Conservation (phyloP, 1,140 invertebrate species). For the Gryon sp. region DNA sequence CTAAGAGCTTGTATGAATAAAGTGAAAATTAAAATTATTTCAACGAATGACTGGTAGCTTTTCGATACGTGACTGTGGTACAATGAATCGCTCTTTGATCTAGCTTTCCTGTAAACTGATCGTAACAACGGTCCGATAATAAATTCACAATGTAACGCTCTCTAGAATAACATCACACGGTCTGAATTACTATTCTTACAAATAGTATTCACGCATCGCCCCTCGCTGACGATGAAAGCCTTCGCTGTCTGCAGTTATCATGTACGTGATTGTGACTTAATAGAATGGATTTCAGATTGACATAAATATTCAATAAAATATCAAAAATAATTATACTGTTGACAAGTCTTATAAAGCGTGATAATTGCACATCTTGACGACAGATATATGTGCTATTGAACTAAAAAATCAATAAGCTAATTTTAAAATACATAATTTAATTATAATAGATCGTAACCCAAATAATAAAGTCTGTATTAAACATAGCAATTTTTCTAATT, state of each 20-base stretch:
- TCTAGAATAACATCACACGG: conserved; percentile 53
- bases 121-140: conserved; percentile 56
- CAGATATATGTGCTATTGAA: neutral
- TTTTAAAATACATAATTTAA: neutral
- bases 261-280: conserved; percentile 53
- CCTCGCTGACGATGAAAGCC: conserved; percentile 51
- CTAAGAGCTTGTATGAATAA: conserved; percentile 36
- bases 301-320: conserved; percentile 53
- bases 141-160: conserved; percentile 50
- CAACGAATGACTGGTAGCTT: conserved; percentile 48
- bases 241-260: conserved; percentile 39
- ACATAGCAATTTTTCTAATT: neutral
- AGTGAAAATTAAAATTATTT: conserved; percentile 41
- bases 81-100: conserved; percentile 50
- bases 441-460: neutral
- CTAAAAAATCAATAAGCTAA: neutral
- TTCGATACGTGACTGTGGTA: conserved; percentile 58
- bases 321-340: conserved; percentile 32
- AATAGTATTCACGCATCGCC: conserved; percentile 57
- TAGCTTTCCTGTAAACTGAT: conserved; percentile 55
- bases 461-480: neutral
- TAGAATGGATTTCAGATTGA: conserved; percentile 52
- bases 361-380: conserved; percentile 9
- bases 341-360: conserved; percentile 16
- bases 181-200: conserved; percentile 49